Evolutionary conservation across 2,888 invertebrate genomes (phyloP).

Genomic region (Drosophila suboccidentalis): DNA sequence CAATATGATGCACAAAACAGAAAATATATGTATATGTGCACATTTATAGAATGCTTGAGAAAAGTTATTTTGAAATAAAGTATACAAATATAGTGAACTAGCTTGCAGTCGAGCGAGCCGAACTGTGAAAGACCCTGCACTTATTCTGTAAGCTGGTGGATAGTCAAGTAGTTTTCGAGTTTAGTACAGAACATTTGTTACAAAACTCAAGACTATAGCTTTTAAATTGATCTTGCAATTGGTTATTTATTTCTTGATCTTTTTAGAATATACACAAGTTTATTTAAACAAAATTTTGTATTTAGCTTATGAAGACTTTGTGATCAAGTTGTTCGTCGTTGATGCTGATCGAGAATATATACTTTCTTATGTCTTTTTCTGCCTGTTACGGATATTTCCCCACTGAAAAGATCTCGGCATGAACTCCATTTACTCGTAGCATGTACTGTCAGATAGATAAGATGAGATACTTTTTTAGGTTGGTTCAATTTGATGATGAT

Average conservation of each 20-base stretch:
- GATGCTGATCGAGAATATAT: background rate
- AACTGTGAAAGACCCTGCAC: too few species aligned
- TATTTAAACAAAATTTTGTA: background rate
- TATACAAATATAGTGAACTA: too few species aligned
- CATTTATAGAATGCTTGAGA: background rate
- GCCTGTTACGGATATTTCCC: background rate
- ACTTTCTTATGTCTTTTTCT: background rate
- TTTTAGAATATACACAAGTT: background rate
- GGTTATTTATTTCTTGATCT: too few species aligned
- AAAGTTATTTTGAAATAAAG: background rate
- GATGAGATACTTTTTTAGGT: background rate
- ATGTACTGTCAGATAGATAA: slow-evolving; percentile 18
- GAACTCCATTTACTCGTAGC: background rate
- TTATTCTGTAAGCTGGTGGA: too few species aligned
- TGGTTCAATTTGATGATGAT: background rate
- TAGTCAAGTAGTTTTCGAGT: too few species aligned
- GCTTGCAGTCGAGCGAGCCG: too few species aligned
- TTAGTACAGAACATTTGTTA: too few species aligned
- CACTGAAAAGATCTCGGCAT: background rate
- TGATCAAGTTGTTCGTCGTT: background rate
- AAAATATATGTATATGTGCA: too few species aligned
- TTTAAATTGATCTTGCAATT: too few species aligned
- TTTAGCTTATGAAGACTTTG: too few species aligned
- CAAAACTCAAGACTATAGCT: too few species aligned
- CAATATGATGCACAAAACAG: background rate